phyloP scores from a whole-genome alignment of 2,797 vertebrate species.

The Squalus acanthias region DNA sequence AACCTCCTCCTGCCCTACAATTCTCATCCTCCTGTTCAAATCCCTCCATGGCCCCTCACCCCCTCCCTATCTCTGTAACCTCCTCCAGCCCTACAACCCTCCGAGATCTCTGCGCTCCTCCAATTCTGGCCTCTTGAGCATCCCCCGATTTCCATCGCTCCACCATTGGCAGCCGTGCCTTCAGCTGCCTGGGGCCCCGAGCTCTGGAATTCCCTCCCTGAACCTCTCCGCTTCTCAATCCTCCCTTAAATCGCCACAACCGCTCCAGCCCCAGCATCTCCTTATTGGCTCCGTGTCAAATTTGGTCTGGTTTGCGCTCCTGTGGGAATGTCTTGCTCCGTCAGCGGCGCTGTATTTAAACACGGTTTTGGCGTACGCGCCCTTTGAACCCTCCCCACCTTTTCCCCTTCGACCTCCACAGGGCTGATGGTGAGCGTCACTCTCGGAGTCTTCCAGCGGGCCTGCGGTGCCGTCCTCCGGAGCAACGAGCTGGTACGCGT shows the following conservation, averaged over 20 bases:
- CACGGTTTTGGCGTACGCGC: background rate
- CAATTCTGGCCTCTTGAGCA: no score
- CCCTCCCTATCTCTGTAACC: no score
- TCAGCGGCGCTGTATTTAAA: background rate
- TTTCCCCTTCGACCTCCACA: conserved; percentile 44
- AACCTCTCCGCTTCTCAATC: background rate
- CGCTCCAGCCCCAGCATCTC: background rate
- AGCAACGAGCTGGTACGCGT: conserved; percentile 64
- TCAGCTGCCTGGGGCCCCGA: no score
- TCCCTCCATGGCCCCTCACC: no score
- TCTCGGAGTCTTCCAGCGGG: conserved; percentile 76
- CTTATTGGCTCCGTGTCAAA: no score
- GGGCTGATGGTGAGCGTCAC: conserved; percentile 75
- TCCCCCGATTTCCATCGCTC: no score
- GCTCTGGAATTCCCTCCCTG: no score
- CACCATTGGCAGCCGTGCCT: no score
- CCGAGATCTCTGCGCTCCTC: no score
- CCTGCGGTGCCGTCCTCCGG: conserved; percentile 65
- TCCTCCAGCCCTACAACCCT: no score
- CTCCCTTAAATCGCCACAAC: background rate
- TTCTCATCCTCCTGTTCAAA: no score
- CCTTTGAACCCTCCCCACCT: background rate
- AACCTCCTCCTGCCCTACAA: no score
- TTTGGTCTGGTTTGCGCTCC: background rate
- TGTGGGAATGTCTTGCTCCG: background rate